Evolutionary conservation across 2,113 vertebrate species (phyloP), one percentile per base, ranked within the genome.

Genomic region (Craseonycteris thonglongyai): DNA sequence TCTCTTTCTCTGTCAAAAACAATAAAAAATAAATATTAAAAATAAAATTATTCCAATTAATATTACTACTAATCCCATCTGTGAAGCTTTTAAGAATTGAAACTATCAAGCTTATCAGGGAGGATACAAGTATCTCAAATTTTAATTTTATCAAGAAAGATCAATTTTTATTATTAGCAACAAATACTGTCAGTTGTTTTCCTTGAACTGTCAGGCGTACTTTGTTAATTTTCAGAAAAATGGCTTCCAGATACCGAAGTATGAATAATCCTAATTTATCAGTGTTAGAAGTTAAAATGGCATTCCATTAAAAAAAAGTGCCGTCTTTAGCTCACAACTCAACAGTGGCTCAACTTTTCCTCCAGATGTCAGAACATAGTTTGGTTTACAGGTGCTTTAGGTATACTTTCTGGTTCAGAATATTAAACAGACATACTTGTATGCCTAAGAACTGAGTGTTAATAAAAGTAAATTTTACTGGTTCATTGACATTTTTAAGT

Each of bases 211-310:
- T 79, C 18, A 66, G 45, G 24, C 24, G 71, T 59, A 42, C 40
- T 93, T 90, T 88, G 21, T 75, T 65, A 49, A 49, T 78, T 93
- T 93, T 63, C 51, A 61, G 74, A 71, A 88, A 91, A 93, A 71
- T 72, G 21, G 19, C 69, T 95, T 95, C 26, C n/a, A 78, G 3
- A 81, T 86, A 69, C 30, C 18, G 40, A 92, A 81, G 88, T 49
- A n/a, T 59, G 26, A 56, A 54, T 92, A 86, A 76, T 78, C 16
- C 54, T 66, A 66, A 33, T 58, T 22, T 65, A 38, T 88, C 35
- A 72, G 30, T 68, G 75, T 95, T 90, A 65, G 1, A 68, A 68
- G 13, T 84, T 47, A 80, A 79, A 93, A 10, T 56, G 6, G 4
- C 80, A 7, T 76, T 75, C 65, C 30, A 24, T 76, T 88, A 33